Percentiles rank a stretch among this genome's conserved stretches.
phyloP scores from a whole-genome alignment of 2,113 vertebrate genomes.

The Petrocephalus microphthalmus region DNA sequence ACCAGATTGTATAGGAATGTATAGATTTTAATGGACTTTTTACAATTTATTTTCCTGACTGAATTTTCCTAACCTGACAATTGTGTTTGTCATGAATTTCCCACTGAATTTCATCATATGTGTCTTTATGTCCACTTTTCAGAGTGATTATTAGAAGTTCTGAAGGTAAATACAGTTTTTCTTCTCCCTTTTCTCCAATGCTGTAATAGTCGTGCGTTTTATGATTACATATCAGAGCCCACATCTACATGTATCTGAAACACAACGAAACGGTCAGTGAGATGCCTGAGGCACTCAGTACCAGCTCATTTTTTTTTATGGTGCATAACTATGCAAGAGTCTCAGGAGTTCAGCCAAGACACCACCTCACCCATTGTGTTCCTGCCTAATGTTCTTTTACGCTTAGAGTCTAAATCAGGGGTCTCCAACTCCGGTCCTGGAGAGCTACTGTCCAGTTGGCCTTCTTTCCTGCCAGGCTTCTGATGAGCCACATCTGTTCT shows the following conservation, averaged over 20 bases:
- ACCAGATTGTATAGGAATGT: background rate
- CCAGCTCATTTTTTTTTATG: background rate
- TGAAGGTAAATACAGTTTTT: background rate
- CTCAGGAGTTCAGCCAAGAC: slow-evolving; percentile 40
- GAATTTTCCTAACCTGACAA: background rate
- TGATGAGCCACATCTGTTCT: no score
- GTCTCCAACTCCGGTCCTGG: no score
- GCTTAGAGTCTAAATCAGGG: background rate
- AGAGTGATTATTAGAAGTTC: background rate
- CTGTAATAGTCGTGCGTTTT: background rate
- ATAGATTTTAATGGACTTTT: slow-evolving; percentile 6
- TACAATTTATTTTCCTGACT: background rate
- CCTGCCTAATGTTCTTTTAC: background rate
- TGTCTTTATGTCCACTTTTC: background rate
- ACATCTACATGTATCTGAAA: background rate
- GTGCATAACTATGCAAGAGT: slow-evolving; percentile 45
- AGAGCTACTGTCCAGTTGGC: no score
- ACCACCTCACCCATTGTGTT: slow-evolving; percentile 1
- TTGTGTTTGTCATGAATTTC: background rate
- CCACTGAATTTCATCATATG: background rate
- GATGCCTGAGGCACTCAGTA: background rate
- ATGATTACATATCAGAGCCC: background rate
- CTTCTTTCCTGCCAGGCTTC: no score
- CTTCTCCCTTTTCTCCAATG: background rate
- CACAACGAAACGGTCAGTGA: background rate